These are phyloP conservation scores for Stegophylla sp. DNA, from an alignment of 2,888 invertebrate genomes.

Conservation along the genomic window DNA sequence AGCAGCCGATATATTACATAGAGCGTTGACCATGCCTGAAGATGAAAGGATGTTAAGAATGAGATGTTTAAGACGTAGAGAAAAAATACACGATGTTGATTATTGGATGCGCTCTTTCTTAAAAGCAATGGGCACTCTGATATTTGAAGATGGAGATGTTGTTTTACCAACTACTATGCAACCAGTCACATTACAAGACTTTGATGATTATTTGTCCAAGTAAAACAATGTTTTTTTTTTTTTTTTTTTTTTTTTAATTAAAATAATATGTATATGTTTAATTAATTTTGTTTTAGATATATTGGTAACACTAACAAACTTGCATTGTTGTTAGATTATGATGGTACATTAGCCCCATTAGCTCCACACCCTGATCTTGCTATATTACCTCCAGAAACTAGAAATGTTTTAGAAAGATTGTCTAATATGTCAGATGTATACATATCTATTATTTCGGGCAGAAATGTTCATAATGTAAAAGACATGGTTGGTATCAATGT, in stretches of 20 bases:
- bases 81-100: conserved; percentile 83
- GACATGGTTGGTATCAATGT: conserved; percentile 74
- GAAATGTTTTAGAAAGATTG: conserved; percentile 80
- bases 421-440: conserved; percentile 86
- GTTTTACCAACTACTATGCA: conserved; percentile 85
- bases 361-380: conserved; percentile 89
- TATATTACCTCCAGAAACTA: conserved; percentile 83
- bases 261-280: not conserved
- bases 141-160: conserved; percentile 77
- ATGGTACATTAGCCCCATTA: conserved; percentile 86
- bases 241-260: not conserved
- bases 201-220: conserved; percentile 87
- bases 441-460: conserved; percentile 84
- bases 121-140: conserved; percentile 82
- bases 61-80: conserved; percentile 82
- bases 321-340: conserved; percentile 83
- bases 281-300: conserved; percentile 69
- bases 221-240: conserved; percentile 66
- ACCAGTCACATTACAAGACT: conserved; percentile 88
- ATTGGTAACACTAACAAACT: conserved; percentile 85
- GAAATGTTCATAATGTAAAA: conserved; percentile 86
- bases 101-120: conserved; percentile 89
- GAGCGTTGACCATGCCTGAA: conserved; percentile 87
- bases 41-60: conserved; percentile 85
- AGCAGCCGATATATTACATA: conserved; percentile 85